These are phyloP conservation scores for Bufo bufo DNA, from an alignment of 2,113 vertebrate species.

Conservation along the genomic window DNA sequence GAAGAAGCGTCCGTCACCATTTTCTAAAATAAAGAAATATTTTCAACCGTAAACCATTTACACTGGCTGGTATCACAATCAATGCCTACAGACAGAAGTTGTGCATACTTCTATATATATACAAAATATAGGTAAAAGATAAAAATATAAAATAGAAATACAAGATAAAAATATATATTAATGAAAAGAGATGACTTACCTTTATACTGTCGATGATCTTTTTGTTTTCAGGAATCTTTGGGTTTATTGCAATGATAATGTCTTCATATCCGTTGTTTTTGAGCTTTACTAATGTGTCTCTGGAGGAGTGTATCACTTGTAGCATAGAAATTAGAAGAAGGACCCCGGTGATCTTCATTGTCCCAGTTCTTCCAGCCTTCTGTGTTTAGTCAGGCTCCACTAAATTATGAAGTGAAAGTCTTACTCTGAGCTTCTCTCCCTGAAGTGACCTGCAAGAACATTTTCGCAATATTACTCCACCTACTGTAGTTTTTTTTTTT, in stretches of 20 bases:
- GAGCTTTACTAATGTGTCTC: constrained; percentile 55
- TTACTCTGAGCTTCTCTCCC: too few relatives aligned
- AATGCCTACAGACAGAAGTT: too few relatives aligned
- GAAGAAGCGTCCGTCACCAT: constrained; percentile 71
- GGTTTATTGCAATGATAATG: constrained; percentile 66
- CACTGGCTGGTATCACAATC: too few relatives aligned
- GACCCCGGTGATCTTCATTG: constrained; percentile 15
- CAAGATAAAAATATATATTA: neutral
- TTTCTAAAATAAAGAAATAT: constrained; percentile 61
- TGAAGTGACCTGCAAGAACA: neutral
- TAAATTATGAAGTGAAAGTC: neutral
- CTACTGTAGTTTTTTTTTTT: neutral
- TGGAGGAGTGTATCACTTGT: constrained; percentile 13
- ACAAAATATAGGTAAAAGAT: too few relatives aligned
- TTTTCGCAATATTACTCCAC: neutral
- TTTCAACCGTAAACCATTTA: neutral
- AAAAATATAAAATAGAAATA: too few relatives aligned
- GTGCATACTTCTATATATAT: too few relatives aligned
- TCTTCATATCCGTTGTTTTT: constrained; percentile 66
- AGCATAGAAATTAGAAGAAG: neutral
- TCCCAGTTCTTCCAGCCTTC: neutral
- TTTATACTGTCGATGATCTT: constrained; percentile 62
- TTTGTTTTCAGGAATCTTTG: constrained; percentile 62
- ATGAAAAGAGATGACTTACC: constrained; percentile 57
- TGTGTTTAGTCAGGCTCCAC: neutral